These are phyloP conservation scores for Emys orbicularis DNA, from an alignment of 2,797 vertebrate species.

Conservation along the genomic window DNA sequence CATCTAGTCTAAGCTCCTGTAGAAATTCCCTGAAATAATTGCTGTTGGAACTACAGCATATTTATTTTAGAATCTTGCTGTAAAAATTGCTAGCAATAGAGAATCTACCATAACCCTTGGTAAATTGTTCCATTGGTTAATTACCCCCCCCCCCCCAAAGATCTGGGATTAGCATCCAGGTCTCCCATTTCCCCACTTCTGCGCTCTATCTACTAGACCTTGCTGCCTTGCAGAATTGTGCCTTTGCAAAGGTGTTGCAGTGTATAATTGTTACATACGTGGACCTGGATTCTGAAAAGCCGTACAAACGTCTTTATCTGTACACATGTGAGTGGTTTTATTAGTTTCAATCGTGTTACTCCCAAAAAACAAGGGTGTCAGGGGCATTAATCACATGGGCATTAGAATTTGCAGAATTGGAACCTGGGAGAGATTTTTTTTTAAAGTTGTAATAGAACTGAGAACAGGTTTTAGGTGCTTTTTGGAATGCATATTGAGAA, in stretches of 20 bases:
- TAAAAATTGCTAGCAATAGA: neutral
- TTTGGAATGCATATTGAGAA: neutral
- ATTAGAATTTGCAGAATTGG: rapidly evolving
- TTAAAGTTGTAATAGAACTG: neutral
- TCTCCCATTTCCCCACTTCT: neutral
- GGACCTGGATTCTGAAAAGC: neutral
- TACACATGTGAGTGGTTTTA: neutral
- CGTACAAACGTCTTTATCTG: neutral
- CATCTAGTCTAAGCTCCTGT: neutral
- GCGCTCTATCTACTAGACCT: neutral
- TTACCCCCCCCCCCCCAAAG: too few species aligned
- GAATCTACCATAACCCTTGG: neutral
- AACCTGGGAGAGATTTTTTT: rapidly evolving
- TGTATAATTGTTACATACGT: neutral
- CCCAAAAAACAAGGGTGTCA: neutral
- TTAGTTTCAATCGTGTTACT: neutral
- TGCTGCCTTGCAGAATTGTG: neutral
- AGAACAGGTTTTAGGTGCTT: neutral
- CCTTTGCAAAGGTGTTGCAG: slow-evolving; percentile 18
- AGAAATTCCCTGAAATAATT: neutral
- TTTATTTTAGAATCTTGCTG: neutral
- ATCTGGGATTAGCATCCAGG: neutral
- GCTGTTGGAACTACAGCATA: neutral
- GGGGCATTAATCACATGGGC: neutral
- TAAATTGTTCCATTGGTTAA: neutral